Evolutionary conservation across 2,113 vertebrate genomes (phyloP), one percentile per base, ranked within the genome.

Genomic region (Columbina picui): DNA sequence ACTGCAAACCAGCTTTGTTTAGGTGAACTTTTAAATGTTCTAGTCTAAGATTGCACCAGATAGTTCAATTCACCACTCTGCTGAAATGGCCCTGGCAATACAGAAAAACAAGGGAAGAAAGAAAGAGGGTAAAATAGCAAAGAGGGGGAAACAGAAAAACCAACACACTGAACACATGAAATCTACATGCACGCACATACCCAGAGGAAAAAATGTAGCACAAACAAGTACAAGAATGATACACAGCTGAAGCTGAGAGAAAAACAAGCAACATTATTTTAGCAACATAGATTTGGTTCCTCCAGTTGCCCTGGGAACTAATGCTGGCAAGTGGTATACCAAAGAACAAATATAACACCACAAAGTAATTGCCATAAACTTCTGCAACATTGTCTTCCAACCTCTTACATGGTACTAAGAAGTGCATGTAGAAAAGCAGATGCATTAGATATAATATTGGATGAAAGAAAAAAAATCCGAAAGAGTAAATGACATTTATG

Each of bases 291-390:
- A 93, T 47, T 41, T 75, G 34, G 41, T 12, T 85, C 78, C 74
- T 91, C 34, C 39, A 60, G 69, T 84, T 91, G 60, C 69, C 83
- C 77, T 70, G 55, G 77, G 65, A 96, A 93, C 90, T 64, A 78
- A 68, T 22, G 29, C 38, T 52, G 47, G 25, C 36, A 94, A 89
- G 47, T 14, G 6, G 60, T 70, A 34, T 71, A 60, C 32, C 34
- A 84, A 55, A 70, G 49, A 68, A 50, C 27, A 74, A 64, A 92
- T 50, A 21, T 41, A 34, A 32, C 15, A 61, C 2, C 39, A 10
- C 45, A 45, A 81, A 80, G 59, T 45, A 90, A 84, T 26, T 70
- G 26, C 26, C 50, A 41, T 47, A 21, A 94, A 82, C 43, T 83
- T 69, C 30, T 49, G 45, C 73, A 92, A 94, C 39, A 12, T n/a